Percentiles rank a stretch among this genome's conserved stretches.
phyloP scores from a whole-genome alignment of 1,140 invertebrate species.

The Anastrepha obliqua region DNA sequence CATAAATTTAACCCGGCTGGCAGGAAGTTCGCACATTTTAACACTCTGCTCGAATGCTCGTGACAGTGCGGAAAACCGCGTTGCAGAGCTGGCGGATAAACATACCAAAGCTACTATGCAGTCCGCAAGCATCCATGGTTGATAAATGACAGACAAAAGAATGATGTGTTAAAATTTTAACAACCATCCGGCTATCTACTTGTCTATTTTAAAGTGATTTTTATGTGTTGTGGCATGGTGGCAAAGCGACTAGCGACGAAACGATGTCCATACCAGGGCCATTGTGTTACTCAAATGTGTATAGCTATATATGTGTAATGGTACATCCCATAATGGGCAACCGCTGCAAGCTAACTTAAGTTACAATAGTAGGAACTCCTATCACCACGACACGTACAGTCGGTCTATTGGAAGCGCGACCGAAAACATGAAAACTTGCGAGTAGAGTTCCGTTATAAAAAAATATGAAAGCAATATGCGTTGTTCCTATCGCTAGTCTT shows the following conservation, averaged over 20 bases:
- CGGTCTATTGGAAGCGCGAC: no score
- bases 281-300: background rate
- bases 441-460: no score
- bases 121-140: background rate
- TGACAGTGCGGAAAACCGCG: constrained; percentile 24
- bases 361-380: no score
- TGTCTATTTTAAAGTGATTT: background rate
- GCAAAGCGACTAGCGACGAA: background rate
- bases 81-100: background rate
- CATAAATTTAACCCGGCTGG: background rate
- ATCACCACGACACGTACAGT: no score
- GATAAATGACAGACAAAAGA: constrained; percentile 46
- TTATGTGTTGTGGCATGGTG: background rate
- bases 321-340: no score
- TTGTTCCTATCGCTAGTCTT: no score
- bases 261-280: background rate
- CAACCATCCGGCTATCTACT: background rate
- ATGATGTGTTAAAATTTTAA: constrained; percentile 47
- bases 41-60: background rate
- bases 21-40: constrained; percentile 49
- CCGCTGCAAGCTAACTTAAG: no score
- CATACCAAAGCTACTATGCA: background rate
- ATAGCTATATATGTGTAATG: no score
- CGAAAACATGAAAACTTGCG: no score
- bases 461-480: no score